Evolutionary conservation across 92 coral and sea anemone species (phyloP).

Genomic region (Montipora capitata): DNA sequence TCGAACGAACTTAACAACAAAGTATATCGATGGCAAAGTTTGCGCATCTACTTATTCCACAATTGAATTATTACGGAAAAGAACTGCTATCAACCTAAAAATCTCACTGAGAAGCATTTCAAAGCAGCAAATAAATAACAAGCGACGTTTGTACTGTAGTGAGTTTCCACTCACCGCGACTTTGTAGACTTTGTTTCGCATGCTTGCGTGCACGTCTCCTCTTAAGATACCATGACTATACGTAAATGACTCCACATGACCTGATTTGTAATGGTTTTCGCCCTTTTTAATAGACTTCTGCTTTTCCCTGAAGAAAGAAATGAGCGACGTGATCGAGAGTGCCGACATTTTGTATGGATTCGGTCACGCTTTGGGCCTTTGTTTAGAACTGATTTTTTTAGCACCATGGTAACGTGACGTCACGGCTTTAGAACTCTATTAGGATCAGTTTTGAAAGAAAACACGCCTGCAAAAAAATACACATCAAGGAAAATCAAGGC

Average conservation of each 20-base stretch:
- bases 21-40: not conserved
- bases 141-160: not conserved
- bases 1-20: not conserved
- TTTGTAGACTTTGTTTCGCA: slow-evolving; percentile 43
- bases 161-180: slow-evolving; percentile 37
- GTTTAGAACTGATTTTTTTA: slow-evolving; percentile 41
- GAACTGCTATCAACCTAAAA: not conserved
- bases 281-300: slow-evolving; percentile 18
- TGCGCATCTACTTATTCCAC: slow-evolving; percentile 14
- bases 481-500: too few species aligned
- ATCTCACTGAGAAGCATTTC: slow-evolving; percentile 30
- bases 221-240: slow-evolving; percentile 24
- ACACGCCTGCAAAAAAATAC: too few species aligned
- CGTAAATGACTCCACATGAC: slow-evolving; percentile 13
- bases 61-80: slow-evolving; percentile 13
- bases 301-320: slow-evolving; percentile 28
- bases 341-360: slow-evolving; percentile 14
- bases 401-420: slow-evolving; percentile 59
- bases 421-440: not conserved
- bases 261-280: slow-evolving; percentile 42
- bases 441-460: too few species aligned
- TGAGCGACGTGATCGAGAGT: slow-evolving; percentile 27
- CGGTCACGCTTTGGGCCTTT: slow-evolving; percentile 24
- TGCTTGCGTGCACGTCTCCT: slow-evolving; percentile 51
- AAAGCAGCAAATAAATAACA: slow-evolving; percentile 26